phyloP scores from a whole-genome alignment of 2,113 vertebrate species.

The Gopherus evgoodei region DNA sequence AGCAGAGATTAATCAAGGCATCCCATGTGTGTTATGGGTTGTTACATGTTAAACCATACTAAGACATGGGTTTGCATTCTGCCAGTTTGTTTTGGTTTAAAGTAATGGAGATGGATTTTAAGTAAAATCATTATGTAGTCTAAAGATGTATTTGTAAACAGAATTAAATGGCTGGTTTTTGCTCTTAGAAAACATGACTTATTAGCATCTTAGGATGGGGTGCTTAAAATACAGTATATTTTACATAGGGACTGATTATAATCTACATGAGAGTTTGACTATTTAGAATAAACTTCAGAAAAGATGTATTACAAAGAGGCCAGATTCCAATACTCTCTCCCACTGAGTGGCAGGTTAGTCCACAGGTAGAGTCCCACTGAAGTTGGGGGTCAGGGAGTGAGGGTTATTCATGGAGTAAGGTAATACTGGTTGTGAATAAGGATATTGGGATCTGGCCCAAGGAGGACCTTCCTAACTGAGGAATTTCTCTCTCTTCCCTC shows the following conservation, averaged over 20 bases:
- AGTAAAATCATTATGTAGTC: not conserved
- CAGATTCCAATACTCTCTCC: not conserved
- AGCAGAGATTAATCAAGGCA: not conserved
- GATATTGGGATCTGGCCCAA: not conserved
- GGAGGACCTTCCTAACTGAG: not conserved
- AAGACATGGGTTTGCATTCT: not conserved
- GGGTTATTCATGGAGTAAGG: not conserved
- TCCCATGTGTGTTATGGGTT: not conserved
- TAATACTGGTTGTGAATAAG: not conserved
- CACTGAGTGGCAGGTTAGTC: not conserved
- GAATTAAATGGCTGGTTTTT: not conserved
- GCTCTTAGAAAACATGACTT: not conserved
- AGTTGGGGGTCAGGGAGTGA: not conserved
- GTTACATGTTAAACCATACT: fast-evolving
- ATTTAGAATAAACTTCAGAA: not conserved
- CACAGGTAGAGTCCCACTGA: not conserved
- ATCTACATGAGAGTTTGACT: not conserved
- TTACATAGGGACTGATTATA: not conserved
- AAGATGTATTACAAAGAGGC: not conserved
- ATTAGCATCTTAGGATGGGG: not conserved
- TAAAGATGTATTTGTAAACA: not conserved
- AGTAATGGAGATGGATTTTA: not conserved
- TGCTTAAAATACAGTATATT: not conserved
- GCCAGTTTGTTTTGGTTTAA: not conserved
- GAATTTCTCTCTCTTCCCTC: not conserved